Percentiles rank a stretch among this genome's conserved stretches.
These are phyloP conservation scores for Enteromius argenteus DNA, from an alignment of 2,797 vertebrate genomes.

Conservation along the genomic window DNA sequence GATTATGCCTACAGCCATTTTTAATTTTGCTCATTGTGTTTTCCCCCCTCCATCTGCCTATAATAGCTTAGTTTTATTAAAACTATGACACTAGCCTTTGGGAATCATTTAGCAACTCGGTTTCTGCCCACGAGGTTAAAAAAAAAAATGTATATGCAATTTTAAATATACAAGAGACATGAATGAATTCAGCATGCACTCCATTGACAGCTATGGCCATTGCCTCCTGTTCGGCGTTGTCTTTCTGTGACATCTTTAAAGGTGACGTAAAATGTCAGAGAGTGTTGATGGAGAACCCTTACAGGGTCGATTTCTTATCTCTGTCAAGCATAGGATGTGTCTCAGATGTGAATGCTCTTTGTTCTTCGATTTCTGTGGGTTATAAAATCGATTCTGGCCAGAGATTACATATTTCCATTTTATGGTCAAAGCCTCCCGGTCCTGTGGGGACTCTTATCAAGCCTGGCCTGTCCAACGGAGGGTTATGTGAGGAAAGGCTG, in stretches of 20 bases:
- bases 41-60: slow-evolving; percentile 23
- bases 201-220: not conserved
- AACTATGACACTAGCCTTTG: slow-evolving; percentile 43
- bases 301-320: slow-evolving; percentile 61
- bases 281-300: slow-evolving; percentile 45
- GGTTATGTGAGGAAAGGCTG: slow-evolving; percentile 21
- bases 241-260: slow-evolving; percentile 25
- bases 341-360: slow-evolving; percentile 61
- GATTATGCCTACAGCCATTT: slow-evolving; percentile 43
- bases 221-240: not conserved
- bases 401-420: slow-evolving; percentile 64
- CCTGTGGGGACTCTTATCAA: slow-evolving; percentile 64
- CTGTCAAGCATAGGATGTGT: slow-evolving; percentile 54
- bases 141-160: not conserved
- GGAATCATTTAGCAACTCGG: slow-evolving; percentile 20
- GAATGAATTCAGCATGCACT: not conserved
- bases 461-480: slow-evolving; percentile 38
- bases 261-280: slow-evolving; percentile 67
- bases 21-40: slow-evolving; percentile 47
- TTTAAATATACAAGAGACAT: not conserved
- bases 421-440: slow-evolving; percentile 51
- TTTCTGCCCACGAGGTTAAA: not conserved
- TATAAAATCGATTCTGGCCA: slow-evolving; percentile 63
- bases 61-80: slow-evolving; percentile 47
- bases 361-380: slow-evolving; percentile 58